phyloP scores from a whole-genome alignment of 2,888 invertebrate genomes.

The Elaeidobius kamerunicus region DNA sequence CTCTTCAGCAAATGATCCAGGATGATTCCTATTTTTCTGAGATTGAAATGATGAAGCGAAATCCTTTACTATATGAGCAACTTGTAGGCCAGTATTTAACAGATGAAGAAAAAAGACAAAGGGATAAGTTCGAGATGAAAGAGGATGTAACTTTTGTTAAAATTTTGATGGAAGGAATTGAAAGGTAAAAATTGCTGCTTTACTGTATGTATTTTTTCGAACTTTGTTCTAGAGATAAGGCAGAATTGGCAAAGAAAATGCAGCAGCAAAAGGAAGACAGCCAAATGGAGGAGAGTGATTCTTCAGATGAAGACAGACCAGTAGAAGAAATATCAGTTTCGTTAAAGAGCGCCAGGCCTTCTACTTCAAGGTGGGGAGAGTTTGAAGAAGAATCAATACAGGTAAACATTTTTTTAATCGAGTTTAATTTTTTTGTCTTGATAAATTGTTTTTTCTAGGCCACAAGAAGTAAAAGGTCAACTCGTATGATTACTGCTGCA shows the following conservation, averaged over 20 bases:
- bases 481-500: slow-evolving; percentile 41
- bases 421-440: too few species aligned
- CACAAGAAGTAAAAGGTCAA: slow-evolving; percentile 29
- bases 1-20: slow-evolving; percentile 65
- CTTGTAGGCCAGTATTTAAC: slow-evolving; percentile 75
- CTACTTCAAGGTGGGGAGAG: slow-evolving; percentile 41
- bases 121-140: slow-evolving; percentile 58
- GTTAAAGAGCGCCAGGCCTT: slow-evolving; percentile 29
- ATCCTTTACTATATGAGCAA: slow-evolving; percentile 87
- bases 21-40: slow-evolving; percentile 83
- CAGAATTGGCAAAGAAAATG: slow-evolving; percentile 59
- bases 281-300: slow-evolving; percentile 46
- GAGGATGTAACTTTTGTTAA: slow-evolving; percentile 65
- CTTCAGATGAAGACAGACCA: slow-evolving; percentile 24
- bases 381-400: slow-evolving; percentile 36
- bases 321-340: slow-evolving; percentile 25
- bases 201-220: not conserved
- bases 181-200: too few species aligned
- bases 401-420: slow-evolving; percentile 5
- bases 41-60: slow-evolving; percentile 88
- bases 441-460: slow-evolving; percentile 18
- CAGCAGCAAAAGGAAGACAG: slow-evolving; percentile 61
- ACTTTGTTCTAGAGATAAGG: slow-evolving; percentile 53
- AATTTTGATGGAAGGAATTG: slow-evolving; percentile 77
- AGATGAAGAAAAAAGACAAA: slow-evolving; percentile 66